Conservation (phyloP, 2,113 vertebrate genomes). For the Lonchura striata region DNA sequence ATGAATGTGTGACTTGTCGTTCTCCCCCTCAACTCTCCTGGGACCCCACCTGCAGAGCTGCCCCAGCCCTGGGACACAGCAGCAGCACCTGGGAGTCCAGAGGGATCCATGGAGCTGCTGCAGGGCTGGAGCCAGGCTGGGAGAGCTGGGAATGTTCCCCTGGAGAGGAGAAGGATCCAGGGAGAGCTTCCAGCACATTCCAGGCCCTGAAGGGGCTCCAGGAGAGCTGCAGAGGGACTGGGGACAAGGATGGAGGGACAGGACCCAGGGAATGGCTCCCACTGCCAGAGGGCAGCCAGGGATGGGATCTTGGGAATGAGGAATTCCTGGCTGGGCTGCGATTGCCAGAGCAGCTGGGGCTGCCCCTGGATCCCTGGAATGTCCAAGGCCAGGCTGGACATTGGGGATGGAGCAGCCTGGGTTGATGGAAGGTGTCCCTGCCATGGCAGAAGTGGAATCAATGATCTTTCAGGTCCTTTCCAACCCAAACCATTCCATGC, state of each 20-base stretch:
- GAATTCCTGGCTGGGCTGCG: background rate
- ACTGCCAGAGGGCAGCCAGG: background rate
- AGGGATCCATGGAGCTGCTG: accelerated
- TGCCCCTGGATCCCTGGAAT: background rate
- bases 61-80: background rate
- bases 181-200: background rate
- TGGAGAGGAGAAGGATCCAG: background rate
- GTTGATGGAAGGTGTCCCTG: background rate
- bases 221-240: background rate
- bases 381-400: background rate
- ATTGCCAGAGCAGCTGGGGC: background rate
- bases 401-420: background rate
- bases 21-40: accelerated
- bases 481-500: background rate
- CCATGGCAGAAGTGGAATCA: accelerated
- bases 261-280: background rate
- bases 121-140: background rate
- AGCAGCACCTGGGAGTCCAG: accelerated
- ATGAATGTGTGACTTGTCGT: background rate
- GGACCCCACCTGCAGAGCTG: background rate
- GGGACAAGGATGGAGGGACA: background rate
- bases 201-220: background rate
- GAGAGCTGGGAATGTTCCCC: background rate
- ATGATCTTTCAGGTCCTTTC: background rate
- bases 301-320: background rate